Percentiles rank a stretch among this genome's conserved stretches.
These are phyloP conservation scores for Pseudomyrmex gracilis DNA, from an alignment of 1,140 invertebrate species.

Conservation along the genomic window DNA sequence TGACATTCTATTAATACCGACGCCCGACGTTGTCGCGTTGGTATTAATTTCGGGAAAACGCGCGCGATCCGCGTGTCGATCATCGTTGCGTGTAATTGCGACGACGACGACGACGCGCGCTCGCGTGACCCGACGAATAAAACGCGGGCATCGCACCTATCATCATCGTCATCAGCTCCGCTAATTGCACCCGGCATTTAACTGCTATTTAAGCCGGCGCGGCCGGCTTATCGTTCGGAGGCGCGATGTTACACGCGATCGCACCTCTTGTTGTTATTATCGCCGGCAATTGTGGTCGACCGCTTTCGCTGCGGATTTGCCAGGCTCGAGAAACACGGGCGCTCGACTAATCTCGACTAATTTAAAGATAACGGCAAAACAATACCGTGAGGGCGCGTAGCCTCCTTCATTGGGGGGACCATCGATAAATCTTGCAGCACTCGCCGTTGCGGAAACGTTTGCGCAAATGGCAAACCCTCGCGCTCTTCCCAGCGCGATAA, in stretches of 20 bases:
- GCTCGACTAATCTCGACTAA: constrained; percentile 57
- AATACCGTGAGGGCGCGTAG: constrained; percentile 35
- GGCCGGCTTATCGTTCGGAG: constrained; percentile 63
- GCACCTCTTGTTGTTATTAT: constrained; percentile 26
- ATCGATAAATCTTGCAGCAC: constrained; percentile 56
- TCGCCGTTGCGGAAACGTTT: too few species aligned
- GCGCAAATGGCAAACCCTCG: not conserved
- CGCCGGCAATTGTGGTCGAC: not conserved
- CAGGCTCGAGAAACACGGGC: constrained; percentile 14
- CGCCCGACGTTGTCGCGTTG: not conserved
- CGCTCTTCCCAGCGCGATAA: constrained; percentile 33
- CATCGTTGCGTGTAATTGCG: not conserved
- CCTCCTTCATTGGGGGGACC: not conserved
- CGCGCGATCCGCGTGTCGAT: not conserved
- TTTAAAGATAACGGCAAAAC: constrained; percentile 65
- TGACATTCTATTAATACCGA: not conserved
- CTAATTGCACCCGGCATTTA: constrained; percentile 47
- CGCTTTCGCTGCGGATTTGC: constrained; percentile 17
- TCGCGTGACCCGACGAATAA: constrained; percentile 19
- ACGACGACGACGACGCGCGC: not conserved
- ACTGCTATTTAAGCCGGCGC: constrained; percentile 21
- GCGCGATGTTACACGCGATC: constrained; percentile 6
- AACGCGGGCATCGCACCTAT: not conserved
- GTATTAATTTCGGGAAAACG: not conserved
- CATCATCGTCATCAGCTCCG: not conserved